Evolutionary conservation across 2,888 invertebrate genomes (phyloP).

Genomic region (Drosophila neutralis): DNA sequence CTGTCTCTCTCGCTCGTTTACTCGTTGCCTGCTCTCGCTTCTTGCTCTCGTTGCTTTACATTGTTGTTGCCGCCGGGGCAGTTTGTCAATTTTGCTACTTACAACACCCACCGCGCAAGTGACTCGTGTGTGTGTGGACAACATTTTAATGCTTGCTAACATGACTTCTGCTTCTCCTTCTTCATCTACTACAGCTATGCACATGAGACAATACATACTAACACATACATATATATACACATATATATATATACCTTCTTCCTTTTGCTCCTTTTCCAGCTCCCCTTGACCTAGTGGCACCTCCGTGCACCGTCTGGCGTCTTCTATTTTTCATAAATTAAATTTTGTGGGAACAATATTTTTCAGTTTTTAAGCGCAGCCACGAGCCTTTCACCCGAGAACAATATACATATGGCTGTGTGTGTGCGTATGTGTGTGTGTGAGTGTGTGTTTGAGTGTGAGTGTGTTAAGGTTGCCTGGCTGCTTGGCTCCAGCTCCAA

Average conservation of each 20-base stretch:
- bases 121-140: constrained; percentile 18
- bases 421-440: not conserved
- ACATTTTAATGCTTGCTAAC: constrained; percentile 46
- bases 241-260: constrained; percentile 45
- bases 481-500: constrained; percentile 1
- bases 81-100: constrained; percentile 73
- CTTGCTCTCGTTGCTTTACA: constrained; percentile 22
- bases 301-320: constrained; percentile 28
- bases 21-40: constrained; percentile 13
- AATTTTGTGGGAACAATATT: constrained; percentile 73
- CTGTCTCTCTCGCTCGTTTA: constrained; percentile 3
- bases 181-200: constrained; percentile 48
- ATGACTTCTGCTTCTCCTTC: constrained; percentile 43
- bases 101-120: constrained; percentile 38
- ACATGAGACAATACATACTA: constrained; percentile 67
- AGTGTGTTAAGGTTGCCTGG: not conserved
- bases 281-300: constrained; percentile 15
- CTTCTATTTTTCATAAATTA: constrained; percentile 64
- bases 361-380: constrained; percentile 60
- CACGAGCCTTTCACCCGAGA: constrained; percentile 28
- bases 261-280: not conserved
- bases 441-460: not conserved
- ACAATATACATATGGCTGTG: not conserved
- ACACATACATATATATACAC: constrained; percentile 8
- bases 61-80: constrained; percentile 40